phyloP scores from a whole-genome alignment of 2,888 invertebrate genomes.

The Punctoribates punctum region DNA sequence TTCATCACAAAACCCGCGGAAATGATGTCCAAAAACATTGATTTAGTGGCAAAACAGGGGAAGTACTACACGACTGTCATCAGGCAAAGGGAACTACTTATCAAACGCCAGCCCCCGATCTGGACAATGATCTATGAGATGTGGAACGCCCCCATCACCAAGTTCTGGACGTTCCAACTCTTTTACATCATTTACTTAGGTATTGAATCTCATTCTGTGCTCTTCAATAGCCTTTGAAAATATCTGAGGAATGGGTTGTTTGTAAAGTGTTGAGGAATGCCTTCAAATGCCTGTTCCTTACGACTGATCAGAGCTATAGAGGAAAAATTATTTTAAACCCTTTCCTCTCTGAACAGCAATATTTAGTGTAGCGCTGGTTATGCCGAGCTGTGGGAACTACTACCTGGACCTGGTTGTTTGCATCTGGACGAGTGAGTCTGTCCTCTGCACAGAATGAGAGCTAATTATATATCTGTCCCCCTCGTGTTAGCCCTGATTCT shows the following conservation, averaged over 20 bases:
- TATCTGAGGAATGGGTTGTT: too few species aligned
- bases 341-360: conserved; percentile 41
- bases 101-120: conserved; percentile 48
- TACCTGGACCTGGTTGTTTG: conserved; percentile 52
- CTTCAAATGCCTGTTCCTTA: too few species aligned
- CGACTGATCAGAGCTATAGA: too few species aligned
- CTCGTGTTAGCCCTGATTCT: conserved; percentile 40
- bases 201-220: neutral
- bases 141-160: conserved; percentile 55
- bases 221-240: too few species aligned
- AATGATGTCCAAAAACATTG: neutral
- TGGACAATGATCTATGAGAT: conserved; percentile 51
- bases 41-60: neutral
- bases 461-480: too few species aligned
- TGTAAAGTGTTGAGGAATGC: too few species aligned
- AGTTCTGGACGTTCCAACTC: conserved; percentile 54
- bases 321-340: neutral
- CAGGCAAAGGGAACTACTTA: conserved; percentile 44
- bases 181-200: conserved; percentile 50
- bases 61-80: conserved; percentile 25
- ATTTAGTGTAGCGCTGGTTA: conserved; percentile 51
- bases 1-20: conserved; percentile 10
- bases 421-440: conserved; percentile 49
- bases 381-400: conserved; percentile 54
- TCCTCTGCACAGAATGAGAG: neutral